Evolutionary conservation across 1,140 invertebrate species (phyloP).

Genomic region (Condylostylus longicornis): DNA sequence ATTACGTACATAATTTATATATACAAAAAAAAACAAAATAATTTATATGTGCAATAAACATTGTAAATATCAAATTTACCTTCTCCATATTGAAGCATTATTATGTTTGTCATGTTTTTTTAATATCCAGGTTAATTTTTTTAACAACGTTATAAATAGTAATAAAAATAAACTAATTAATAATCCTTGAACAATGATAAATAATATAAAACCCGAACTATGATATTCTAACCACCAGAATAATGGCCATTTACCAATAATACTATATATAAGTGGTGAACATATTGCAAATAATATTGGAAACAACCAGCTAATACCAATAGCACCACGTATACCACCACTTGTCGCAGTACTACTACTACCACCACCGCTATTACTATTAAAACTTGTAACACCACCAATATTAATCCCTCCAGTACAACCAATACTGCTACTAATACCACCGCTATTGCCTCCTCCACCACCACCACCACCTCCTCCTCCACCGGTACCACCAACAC

Average conservation of each 20-base stretch:
- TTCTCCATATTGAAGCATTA: constrained; percentile 29
- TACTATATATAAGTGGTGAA: constrained; percentile 29
- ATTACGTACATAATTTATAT: no score
- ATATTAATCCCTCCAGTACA: no score
- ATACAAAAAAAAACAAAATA: background rate
- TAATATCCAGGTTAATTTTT: constrained; percentile 34
- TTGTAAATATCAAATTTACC: constrained; percentile 22
- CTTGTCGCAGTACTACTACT: no score
- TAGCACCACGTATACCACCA: constrained; percentile 26
- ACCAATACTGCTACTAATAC: no score
- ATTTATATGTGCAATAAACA: no score
- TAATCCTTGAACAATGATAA: constrained; percentile 27
- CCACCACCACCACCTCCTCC: no score
- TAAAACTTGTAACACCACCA: no score
- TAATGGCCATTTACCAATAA: constrained; percentile 29
- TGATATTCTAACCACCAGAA: constrained; percentile 29
- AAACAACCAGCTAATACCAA: constrained; percentile 30
- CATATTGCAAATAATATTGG: constrained; percentile 28
- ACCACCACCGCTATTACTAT: no score
- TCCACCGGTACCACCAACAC: no score
- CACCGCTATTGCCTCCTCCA: no score
- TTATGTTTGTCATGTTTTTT: constrained; percentile 32
- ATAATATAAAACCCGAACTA: constrained; percentile 21
- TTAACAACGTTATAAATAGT: constrained; percentile 27
- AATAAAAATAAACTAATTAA: constrained; percentile 17